These are phyloP conservation scores for Thyatira batis DNA, from an alignment of 2,888 invertebrate genomes.

Conservation along the genomic window DNA sequence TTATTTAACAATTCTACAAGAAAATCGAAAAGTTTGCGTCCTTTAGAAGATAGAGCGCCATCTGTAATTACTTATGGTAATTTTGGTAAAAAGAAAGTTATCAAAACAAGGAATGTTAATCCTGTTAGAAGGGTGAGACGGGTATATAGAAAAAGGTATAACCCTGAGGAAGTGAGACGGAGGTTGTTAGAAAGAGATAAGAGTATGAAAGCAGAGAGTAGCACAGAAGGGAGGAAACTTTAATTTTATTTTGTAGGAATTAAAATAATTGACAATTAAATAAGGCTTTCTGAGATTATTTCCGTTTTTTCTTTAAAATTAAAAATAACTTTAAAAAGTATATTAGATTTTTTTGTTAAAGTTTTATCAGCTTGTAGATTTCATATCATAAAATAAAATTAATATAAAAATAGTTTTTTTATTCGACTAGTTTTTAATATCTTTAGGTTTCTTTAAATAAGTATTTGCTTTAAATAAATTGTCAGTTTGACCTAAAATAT, in stretches of 20 bases:
- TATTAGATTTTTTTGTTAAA: too few relatives aligned
- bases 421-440: slow-evolving; percentile 12
- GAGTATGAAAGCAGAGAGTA: slow-evolving; percentile 41
- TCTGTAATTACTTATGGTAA: slow-evolving; percentile 44
- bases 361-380: neutral
- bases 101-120: slow-evolving; percentile 61
- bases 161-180: slow-evolving; percentile 78
- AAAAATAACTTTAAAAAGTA: too few relatives aligned
- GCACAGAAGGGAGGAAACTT: neutral
- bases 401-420: neutral
- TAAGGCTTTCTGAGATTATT: neutral
- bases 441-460: slow-evolving; percentile 13
- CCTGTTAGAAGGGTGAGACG: slow-evolving; percentile 72
- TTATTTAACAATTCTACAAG: slow-evolving; percentile 50
- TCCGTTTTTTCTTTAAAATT: too few relatives aligned
- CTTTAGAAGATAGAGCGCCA: slow-evolving; percentile 23
- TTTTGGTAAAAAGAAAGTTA: slow-evolving; percentile 56
- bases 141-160: slow-evolving; percentile 73
- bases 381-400: neutral
- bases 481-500: slow-evolving; percentile 71
- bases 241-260: neutral
- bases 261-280: neutral
- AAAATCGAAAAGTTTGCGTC: slow-evolving; percentile 39
- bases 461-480: slow-evolving; percentile 42
- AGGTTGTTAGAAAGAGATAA: slow-evolving; percentile 72